Evolutionary conservation across 2,797 vertebrate genomes (phyloP).

Genomic region (Martes flavigula): DNA sequence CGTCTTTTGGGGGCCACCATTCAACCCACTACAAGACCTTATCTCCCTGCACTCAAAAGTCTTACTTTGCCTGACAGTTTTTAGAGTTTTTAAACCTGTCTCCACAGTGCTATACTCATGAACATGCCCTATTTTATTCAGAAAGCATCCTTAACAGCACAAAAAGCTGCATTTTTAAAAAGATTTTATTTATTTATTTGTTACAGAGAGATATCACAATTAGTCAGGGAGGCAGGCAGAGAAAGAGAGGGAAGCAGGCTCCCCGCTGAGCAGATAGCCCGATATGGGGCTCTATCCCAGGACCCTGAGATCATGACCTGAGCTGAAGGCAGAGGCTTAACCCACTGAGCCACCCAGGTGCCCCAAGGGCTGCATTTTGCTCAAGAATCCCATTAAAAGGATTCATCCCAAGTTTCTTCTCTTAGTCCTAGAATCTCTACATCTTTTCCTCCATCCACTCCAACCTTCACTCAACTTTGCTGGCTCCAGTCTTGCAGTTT

Average conservation of each 20-base stretch:
- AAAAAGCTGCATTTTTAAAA: not conserved
- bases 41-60: not conserved
- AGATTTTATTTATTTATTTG: no score
- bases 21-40: not conserved
- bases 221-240: no score
- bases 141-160: not conserved
- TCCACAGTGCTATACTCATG: not conserved
- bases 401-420: not conserved
- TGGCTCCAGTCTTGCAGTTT: not conserved
- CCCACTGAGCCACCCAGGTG: no score
- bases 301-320: no score
- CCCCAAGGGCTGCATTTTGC: not conserved
- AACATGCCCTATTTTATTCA: not conserved
- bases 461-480: not conserved
- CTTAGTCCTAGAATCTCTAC: not conserved
- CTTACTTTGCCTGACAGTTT: not conserved
- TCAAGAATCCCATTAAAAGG: not conserved
- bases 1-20: not conserved
- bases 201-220: no score
- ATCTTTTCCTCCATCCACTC: not conserved
- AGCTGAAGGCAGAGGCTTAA: no score
- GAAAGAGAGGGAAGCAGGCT: no score
- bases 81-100: not conserved
- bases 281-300: no score
- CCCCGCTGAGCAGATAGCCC: no score